Conservation (phyloP, 2,113 vertebrate genomes). For the Pagrus major region DNA sequence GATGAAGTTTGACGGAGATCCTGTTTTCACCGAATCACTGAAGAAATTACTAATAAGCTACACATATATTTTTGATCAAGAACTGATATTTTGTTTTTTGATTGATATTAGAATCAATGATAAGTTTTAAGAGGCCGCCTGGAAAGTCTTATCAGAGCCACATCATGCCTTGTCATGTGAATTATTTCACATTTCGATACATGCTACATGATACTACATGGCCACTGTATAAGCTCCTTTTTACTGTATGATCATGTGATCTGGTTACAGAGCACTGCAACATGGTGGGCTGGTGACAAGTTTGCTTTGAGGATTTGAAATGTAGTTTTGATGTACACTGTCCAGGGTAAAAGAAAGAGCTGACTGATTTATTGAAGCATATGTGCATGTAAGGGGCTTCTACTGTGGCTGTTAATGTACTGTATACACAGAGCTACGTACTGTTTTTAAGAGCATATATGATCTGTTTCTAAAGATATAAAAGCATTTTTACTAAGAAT, state of each 20-base stretch:
- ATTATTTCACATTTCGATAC: not conserved
- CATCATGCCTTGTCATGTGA: not conserved
- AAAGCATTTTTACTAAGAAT: not conserved
- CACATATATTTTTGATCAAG: conserved; percentile 7
- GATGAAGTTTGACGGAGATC: conserved; percentile 15
- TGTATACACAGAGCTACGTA: conserved; percentile 11
- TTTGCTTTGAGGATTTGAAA: not conserved
- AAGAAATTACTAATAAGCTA: not conserved
- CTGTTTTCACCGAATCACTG: conserved; percentile 12
- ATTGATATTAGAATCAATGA: conserved; percentile 31
- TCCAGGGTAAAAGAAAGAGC: not conserved
- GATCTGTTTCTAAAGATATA: not conserved
- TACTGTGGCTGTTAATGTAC: conserved; percentile 21
- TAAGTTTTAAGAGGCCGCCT: conserved; percentile 9
- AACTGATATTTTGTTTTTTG: conserved; percentile 13
- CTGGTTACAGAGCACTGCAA: too few species aligned
- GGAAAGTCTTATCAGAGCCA: conserved; percentile 9
- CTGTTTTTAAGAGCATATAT: not conserved
- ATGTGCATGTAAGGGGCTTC: conserved; percentile 22
- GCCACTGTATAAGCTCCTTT: conserved; percentile 32
- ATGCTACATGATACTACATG: too few species aligned
- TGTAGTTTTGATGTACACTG: not conserved
- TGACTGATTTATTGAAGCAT: conserved; percentile 1
- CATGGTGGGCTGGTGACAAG: conserved; percentile 7
- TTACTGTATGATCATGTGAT: too few species aligned